Conservation (phyloP, 2,888 invertebrate species). For the Xanthia icteritia region DNA sequence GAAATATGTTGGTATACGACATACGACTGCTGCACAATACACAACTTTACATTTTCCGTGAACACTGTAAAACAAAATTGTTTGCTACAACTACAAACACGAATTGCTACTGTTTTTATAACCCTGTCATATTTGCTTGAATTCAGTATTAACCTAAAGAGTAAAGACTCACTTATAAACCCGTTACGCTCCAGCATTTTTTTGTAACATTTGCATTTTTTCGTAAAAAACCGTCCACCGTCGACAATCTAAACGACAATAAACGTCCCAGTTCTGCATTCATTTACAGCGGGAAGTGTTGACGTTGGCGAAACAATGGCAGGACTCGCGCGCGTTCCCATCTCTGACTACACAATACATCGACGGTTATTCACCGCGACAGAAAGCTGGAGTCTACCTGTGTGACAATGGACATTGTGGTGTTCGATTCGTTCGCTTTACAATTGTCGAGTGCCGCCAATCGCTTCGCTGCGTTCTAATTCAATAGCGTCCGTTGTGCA, state of each 20-base stretch:
- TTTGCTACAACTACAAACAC: slow-evolving; percentile 23
- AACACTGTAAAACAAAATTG: slow-evolving; percentile 34
- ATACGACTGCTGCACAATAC: slow-evolving; percentile 34
- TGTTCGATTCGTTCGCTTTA: slow-evolving; percentile 67
- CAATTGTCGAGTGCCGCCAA: slow-evolving; percentile 64
- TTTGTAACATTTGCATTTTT: slow-evolving; percentile 76
- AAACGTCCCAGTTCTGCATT: slow-evolving; percentile 77
- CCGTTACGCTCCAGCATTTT: slow-evolving; percentile 65
- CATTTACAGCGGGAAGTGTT: slow-evolving; percentile 81
- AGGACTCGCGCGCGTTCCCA: slow-evolving; percentile 74
- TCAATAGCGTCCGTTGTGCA: slow-evolving; percentile 68
- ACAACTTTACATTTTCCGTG: slow-evolving; percentile 32
- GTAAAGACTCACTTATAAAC: slow-evolving; percentile 67
- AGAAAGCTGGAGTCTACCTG: slow-evolving; percentile 66
- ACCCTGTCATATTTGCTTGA: slow-evolving; percentile 39
- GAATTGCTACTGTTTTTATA: slow-evolving; percentile 32
- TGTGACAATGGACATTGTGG: slow-evolving; percentile 72
- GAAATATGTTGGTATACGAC: slow-evolving; percentile 36
- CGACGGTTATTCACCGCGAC: slow-evolving; percentile 69
- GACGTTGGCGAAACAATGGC: slow-evolving; percentile 78
- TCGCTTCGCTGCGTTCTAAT: slow-evolving; percentile 72
- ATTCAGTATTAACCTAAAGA: slow-evolving; percentile 60
- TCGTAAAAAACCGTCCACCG: slow-evolving; percentile 63
- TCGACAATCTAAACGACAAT: slow-evolving; percentile 77
- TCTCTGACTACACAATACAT: slow-evolving; percentile 76